phyloP scores from a whole-genome alignment of 2,113 vertebrate species.

The Corythornis cristatus region DNA sequence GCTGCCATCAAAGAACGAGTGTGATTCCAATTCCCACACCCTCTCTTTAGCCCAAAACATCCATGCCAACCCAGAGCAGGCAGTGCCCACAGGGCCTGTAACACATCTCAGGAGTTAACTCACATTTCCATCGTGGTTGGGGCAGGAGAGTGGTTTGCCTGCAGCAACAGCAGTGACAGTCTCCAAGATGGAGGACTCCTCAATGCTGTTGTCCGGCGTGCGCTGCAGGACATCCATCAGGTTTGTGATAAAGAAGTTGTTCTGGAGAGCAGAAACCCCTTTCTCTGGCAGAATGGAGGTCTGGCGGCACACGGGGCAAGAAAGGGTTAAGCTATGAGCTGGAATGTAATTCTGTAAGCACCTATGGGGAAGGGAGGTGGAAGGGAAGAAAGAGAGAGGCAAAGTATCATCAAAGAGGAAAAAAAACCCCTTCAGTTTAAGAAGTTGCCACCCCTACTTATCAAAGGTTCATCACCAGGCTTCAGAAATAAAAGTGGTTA shows the following conservation, averaged over 20 bases:
- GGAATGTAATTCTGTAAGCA: conserved; percentile 98
- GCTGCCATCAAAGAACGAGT: background rate
- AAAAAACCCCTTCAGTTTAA: background rate
- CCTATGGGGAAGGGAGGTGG: conserved; percentile 71
- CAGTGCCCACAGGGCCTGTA: background rate
- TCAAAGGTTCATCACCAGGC: background rate
- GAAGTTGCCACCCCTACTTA: background rate
- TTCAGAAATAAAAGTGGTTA: background rate
- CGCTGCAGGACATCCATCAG: conserved; percentile 98
- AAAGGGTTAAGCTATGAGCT: conserved; percentile 92
- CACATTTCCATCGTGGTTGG: conserved; percentile 95
- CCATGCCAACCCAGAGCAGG: background rate
- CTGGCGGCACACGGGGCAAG: conserved; percentile 96
- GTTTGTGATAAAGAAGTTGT: conserved; percentile 99
- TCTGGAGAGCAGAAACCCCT: conserved; percentile 95
- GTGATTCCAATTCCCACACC: background rate
- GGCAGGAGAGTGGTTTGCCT: conserved; percentile 91
- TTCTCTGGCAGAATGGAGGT: conserved; percentile 98
- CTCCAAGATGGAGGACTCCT: conserved; percentile 86
- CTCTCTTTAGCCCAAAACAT: background rate
- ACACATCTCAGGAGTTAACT: conserved; percentile 47
- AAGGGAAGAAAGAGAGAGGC: conserved; percentile 12
- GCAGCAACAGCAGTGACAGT: conserved; percentile 86
- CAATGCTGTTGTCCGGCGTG: conserved; percentile 83
- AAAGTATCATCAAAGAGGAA: background rate